phyloP scores from a whole-genome alignment of 1,140 invertebrate genomes.

The Epicauta chinensis region DNA sequence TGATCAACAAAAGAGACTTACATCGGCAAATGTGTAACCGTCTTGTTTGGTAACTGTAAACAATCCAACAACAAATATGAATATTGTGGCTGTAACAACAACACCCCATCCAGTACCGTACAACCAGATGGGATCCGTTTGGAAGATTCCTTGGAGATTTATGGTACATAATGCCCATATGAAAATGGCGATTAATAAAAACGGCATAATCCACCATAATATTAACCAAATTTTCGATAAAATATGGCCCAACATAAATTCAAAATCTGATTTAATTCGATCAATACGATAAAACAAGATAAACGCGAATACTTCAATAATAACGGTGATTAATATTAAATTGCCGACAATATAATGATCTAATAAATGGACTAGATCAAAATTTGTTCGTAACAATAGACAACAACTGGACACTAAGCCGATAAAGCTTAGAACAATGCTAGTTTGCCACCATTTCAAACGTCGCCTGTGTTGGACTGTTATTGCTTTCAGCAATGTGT shows the following conservation, averaged over 20 bases:
- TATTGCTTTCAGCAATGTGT: constrained; percentile 44
- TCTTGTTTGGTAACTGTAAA: constrained; percentile 35
- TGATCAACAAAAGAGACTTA: constrained; percentile 26
- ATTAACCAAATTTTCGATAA: constrained; percentile 44
- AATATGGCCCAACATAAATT: constrained; percentile 48
- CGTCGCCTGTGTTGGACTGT: constrained; percentile 41
- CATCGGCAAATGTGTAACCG: constrained; percentile 36
- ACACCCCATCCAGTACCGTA: constrained; percentile 43
- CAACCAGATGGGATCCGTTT: constrained; percentile 41
- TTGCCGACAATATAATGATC: constrained; percentile 49
- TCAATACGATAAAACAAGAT: constrained; percentile 47
- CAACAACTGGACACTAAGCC: constrained; percentile 39
- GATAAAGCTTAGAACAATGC: constrained; percentile 32
- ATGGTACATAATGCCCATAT: constrained; percentile 41
- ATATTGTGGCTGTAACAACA: constrained; percentile 39
- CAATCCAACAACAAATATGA: constrained; percentile 43
- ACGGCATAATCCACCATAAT: constrained; percentile 45
- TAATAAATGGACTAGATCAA: constrained; percentile 44
- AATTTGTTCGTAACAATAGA: constrained; percentile 28
- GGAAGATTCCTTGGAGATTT: constrained; percentile 25
- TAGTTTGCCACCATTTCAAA: constrained; percentile 42
- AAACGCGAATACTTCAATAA: constrained; percentile 46
- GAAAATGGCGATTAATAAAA: constrained; percentile 42
- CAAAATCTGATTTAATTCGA: constrained; percentile 47
- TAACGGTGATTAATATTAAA: constrained; percentile 43